Evolutionary conservation across 2,113 vertebrate genomes (phyloP).

Genomic region (Tylochromis polylepis): DNA sequence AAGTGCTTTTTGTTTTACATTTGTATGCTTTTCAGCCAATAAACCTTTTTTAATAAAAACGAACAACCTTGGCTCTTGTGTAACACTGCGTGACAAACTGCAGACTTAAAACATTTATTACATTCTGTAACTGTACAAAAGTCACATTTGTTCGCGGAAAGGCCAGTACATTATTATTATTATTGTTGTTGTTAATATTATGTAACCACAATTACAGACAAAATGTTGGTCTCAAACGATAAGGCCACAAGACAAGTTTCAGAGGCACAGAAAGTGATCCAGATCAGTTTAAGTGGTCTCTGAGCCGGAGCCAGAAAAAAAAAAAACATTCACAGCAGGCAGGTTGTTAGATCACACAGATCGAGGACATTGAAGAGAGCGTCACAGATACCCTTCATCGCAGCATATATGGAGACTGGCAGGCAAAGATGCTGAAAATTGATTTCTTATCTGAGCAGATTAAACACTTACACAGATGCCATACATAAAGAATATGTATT

Average conservation of each 20-base stretch:
- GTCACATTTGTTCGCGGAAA: slow-evolving; percentile 58
- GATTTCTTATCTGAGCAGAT: background rate
- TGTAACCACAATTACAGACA: slow-evolving; percentile 25
- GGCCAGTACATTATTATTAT: slow-evolving; percentile 8
- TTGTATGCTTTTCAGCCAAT: slow-evolving; percentile 66
- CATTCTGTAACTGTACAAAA: slow-evolving; percentile 68
- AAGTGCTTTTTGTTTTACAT: slow-evolving; percentile 52
- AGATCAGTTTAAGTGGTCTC: background rate
- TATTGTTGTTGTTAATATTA: background rate
- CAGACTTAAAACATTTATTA: slow-evolving; percentile 71
- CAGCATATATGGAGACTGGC: slow-evolving; percentile 16
- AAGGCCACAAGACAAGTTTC: slow-evolving; percentile 53
- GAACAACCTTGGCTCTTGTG: background rate
- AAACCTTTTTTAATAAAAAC: slow-evolving; percentile 50
- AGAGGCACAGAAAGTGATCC: slow-evolving; percentile 24
- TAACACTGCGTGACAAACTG: background rate
- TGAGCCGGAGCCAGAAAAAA: background rate
- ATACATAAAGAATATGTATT: background rate
- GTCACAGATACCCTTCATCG: background rate
- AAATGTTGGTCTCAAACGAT: slow-evolving; percentile 22
- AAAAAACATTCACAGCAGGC: slow-evolving; percentile 31
- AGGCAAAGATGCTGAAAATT: background rate
- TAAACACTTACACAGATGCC: background rate
- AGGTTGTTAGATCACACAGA: background rate
- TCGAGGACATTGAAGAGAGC: background rate